Percentiles rank a stretch among this genome's conserved stretches.
Conservation (phyloP, 2,888 invertebrate genomes). For the Acrocyrtus sp. region DNA sequence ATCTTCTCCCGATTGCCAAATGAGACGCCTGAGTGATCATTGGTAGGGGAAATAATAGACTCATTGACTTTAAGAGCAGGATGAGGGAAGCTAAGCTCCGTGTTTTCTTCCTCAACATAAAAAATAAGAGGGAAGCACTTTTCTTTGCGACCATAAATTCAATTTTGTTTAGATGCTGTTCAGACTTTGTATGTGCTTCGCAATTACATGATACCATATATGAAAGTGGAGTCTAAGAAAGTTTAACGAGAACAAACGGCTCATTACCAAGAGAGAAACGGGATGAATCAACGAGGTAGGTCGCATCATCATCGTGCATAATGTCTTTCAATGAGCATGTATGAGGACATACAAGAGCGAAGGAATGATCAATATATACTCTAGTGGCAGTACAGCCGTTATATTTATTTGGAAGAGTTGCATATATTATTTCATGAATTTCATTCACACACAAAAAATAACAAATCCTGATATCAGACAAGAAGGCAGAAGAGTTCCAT, state of each 20-base stretch:
- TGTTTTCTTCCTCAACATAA: neutral
- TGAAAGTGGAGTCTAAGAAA: too few species aligned
- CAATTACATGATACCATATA: too few species aligned
- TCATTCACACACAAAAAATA: conserved; percentile 17
- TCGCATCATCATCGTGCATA: too few species aligned
- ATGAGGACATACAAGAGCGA: neutral
- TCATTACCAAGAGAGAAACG: conserved; percentile 32
- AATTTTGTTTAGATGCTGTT: neutral
- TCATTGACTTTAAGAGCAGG: neutral
- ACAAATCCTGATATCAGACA: conserved; percentile 6
- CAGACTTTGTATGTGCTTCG: too few species aligned
- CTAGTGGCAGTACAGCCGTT: too few species aligned
- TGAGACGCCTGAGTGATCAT: neutral
- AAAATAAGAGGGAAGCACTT: neutral
- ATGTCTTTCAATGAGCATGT: neutral
- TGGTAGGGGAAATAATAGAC: too few species aligned
- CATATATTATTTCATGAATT: conserved; percentile 11
- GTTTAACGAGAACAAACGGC: conserved; percentile 28
- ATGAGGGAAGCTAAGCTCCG: neutral
- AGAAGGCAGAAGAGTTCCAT: neutral
- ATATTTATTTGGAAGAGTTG: too few species aligned
- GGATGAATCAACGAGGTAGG: conserved; percentile 25
- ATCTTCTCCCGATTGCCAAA: too few species aligned
- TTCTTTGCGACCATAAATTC: neutral
- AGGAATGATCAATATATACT: too few species aligned